Base-by-base conservation (phyloP, 2,113 vertebrate genomes). In the Aplodontia rufa region DNA sequence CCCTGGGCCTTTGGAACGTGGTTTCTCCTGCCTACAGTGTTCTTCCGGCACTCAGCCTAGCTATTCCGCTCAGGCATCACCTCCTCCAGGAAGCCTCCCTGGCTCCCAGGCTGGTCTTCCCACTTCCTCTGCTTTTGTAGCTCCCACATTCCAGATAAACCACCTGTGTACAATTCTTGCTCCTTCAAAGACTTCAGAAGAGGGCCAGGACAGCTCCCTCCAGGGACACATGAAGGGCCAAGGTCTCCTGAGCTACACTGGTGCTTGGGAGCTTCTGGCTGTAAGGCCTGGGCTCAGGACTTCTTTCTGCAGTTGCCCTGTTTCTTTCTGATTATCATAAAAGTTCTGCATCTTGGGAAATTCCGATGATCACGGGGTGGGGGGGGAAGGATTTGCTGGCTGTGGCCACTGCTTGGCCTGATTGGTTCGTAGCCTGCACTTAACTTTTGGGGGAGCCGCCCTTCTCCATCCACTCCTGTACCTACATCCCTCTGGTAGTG, bases 11-110 rank as follows among this genome's bases (percentile, higher is more conserved):
- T 40, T 58, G 74, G 74, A 60, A 49, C 22, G 8, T 42, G 32
- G 47, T 37, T 75, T 76, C 28, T n/a, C 60, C 22, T 68, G 35
- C 81, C 37, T 30, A n/a, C 26, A 32, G 5, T 40, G 28, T 32
- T 42, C 47, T 62, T 79, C 64, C 37, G 22, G 8, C 51, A 69
- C 30, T 69, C 30, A 74, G 60, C 14, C n/a, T 92, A 42, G 66
- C 19, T 55, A 53, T 28, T 51, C n/a, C 53, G 60, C 30, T 60
- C 51, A 78, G 60, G 24, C 2, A 51, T 68, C 40, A 66, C 60
- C 76, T 85, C 58, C 40, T 84, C 89, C 83, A 35, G 40, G 82
- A 93, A 93, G 78, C 28, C 87, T 83, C 76, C 91, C 42, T 69
- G 78, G 72, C 42, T 68, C 49, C 11, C n/a, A 37, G 68, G 72